phyloP scores from a whole-genome alignment of 2,797 vertebrate species.

The Myotis findleyi region DNA sequence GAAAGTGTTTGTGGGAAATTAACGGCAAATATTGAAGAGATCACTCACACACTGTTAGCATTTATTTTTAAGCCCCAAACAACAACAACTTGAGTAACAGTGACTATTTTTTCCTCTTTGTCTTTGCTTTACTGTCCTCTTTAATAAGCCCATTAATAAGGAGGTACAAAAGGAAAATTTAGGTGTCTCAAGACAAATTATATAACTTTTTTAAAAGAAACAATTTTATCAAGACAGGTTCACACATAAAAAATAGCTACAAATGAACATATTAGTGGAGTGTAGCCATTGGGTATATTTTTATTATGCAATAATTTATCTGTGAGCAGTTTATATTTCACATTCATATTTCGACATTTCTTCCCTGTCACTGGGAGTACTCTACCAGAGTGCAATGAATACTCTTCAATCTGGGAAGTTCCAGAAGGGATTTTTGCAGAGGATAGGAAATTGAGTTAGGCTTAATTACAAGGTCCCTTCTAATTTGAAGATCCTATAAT shows the following conservation, averaged over 20 bases:
- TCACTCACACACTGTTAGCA: conserved; percentile 1
- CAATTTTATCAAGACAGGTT: conserved; percentile 60
- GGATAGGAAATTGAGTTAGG: neutral
- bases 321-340: conserved; percentile 38
- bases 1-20: conserved; percentile 49
- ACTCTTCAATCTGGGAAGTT: conserved; percentile 25
- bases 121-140: conserved; percentile 21
- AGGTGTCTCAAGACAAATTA: conserved; percentile 48
- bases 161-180: neutral
- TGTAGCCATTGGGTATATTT: conserved; percentile 30
- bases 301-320: conserved; percentile 59
- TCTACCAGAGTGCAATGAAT: neutral
- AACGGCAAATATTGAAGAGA: conserved; percentile 67
- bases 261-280: conserved; percentile 31
- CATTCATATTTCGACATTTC: neutral
- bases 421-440: conserved; percentile 53
- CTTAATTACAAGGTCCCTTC: neutral
- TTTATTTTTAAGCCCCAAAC: conserved; percentile 53
- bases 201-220: conserved; percentile 28
- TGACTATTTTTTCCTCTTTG: conserved; percentile 11
- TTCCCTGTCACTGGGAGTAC: neutral
- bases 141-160: conserved; percentile 51
- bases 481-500: conserved; percentile 17
- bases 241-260: conserved; percentile 43
- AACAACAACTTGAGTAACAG: neutral